Percentiles rank a stretch among this genome's conserved stretches.
Evolutionary conservation across 2,797 vertebrate genomes (phyloP).

Genomic region (Sebastiscus albofasciatus): DNA sequence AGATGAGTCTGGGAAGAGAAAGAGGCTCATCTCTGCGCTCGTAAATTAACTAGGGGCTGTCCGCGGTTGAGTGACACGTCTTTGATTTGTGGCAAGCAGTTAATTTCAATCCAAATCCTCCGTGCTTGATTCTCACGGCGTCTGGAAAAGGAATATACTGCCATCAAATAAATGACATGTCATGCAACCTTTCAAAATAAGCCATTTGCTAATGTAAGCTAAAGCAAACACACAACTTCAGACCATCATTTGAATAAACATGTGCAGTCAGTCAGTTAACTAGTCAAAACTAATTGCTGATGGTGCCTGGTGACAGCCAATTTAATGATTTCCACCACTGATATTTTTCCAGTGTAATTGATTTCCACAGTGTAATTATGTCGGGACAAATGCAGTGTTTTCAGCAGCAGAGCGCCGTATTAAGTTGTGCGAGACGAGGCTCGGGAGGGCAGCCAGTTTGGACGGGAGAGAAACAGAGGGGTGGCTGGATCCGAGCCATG

Average conservation of each 20-base stretch:
- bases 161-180: constrained; percentile 62
- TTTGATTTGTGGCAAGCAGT: constrained; percentile 83
- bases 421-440: constrained; percentile 67
- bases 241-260: constrained; percentile 50
- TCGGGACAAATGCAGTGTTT: constrained; percentile 59
- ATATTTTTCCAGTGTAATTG: constrained; percentile 66
- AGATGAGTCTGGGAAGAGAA: constrained; percentile 73
- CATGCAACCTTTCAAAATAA: constrained; percentile 52
- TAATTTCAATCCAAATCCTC: constrained; percentile 81
- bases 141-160: constrained; percentile 36
- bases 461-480: constrained; percentile 68
- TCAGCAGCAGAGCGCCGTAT: constrained; percentile 40
- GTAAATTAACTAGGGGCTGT: constrained; percentile 79
- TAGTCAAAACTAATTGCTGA: constrained; percentile 65
- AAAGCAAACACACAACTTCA: constrained; percentile 40
- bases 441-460: constrained; percentile 70
- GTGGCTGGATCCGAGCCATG: constrained; percentile 76
- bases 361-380: constrained; percentile 73
- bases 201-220: constrained; percentile 52
- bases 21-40: constrained; percentile 70
- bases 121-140: constrained; percentile 65
- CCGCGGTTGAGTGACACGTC: constrained; percentile 79
- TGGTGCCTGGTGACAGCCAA: constrained; percentile 51
- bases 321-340: constrained; percentile 59
- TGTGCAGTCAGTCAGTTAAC: constrained; percentile 48